Conservation (phyloP, 2,797 vertebrate genomes). For the Poeciliopsis paucimaculata region DNA sequence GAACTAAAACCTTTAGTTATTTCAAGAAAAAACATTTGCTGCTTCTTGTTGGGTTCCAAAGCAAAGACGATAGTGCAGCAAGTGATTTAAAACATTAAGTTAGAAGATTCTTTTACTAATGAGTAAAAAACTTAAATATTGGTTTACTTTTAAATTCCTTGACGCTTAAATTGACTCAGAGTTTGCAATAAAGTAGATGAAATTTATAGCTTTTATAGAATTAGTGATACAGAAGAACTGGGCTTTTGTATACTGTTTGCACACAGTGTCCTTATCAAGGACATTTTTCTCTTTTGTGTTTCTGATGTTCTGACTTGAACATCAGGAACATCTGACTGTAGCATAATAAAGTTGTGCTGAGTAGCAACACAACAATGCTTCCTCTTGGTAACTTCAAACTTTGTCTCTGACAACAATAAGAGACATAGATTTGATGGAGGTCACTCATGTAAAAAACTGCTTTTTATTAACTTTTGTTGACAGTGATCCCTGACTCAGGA, state of each 20-base stretch:
- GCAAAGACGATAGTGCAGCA: not conserved
- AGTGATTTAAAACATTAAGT: not conserved
- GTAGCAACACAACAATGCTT: not conserved
- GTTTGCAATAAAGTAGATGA: not conserved
- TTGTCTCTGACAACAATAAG: slow-evolving; percentile 16
- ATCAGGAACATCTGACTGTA: slow-evolving; percentile 8
- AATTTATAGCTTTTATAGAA: not conserved
- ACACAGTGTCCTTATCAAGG: not conserved
- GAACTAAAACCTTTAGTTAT: not conserved
- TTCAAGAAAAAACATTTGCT: not conserved
- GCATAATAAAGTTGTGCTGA: slow-evolving; percentile 1
- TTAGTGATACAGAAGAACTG: not conserved
- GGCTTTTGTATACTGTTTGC: not conserved
- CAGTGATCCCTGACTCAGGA: slow-evolving; percentile 15
- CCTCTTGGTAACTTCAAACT: not conserved
- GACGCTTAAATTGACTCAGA: not conserved
- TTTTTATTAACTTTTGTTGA: slow-evolving; percentile 16
- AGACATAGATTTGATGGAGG: slow-evolving; percentile 3
- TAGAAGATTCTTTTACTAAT: not conserved
- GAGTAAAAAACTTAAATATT: not conserved
- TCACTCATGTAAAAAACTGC: slow-evolving; percentile 8
- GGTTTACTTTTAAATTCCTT: not conserved
- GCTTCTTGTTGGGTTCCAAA: not conserved
- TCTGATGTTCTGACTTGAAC: not conserved
- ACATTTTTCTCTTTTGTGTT: not conserved